Base-by-base conservation (phyloP, 1,140 invertebrate species). In the Zaprionus ghesquierei region DNA sequence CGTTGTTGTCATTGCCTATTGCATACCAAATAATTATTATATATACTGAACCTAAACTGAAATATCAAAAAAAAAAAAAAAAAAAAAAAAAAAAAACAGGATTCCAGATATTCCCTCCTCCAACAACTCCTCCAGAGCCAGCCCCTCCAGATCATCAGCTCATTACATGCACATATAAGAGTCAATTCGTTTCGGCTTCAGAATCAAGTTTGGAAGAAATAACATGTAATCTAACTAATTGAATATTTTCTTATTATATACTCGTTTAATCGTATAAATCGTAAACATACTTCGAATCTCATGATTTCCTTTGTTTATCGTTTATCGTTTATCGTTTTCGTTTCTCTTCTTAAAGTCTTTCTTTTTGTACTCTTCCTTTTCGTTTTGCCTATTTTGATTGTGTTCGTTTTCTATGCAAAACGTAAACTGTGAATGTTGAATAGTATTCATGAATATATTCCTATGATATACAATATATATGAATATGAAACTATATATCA, bases 91-190 rank as follows among this genome's bases (percentile, higher is more conserved):
- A 68, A 69, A 77, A 86, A 90, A 81, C 91, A 95, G 96, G 95
- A 89, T 96, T 96, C 92, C 95, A 95, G 91, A 96, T 96, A 61
- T 97, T 96, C 91, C 96, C 96, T 75, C 95, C 95, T 71, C 95
- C 96, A 50, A 96, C 95, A 75, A 96, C 95, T 63, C 95, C 96
- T 33, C 96, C 96, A 53, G 96, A 97, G 92, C 96, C 96, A 69
- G 96, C 96, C 58, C 96, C 96, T 68, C 95, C 96, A 66, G 96
- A 96, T 92, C 95, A 95, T 89, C 93, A 94, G 78, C 93, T 94
- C 92, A 91, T 91, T 80, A 90, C 91, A 78, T 92, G 90, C 75
- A 90, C 91, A 86, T 92, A 92, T 87, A 91, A 92, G 86, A 89
- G 91, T 87, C 91, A 91, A 85, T 92, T 92, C 76, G 91, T 94